Evolutionary conservation across 2,888 invertebrate species (phyloP).

Genomic region (Ptycholaimellus sp.): DNA sequence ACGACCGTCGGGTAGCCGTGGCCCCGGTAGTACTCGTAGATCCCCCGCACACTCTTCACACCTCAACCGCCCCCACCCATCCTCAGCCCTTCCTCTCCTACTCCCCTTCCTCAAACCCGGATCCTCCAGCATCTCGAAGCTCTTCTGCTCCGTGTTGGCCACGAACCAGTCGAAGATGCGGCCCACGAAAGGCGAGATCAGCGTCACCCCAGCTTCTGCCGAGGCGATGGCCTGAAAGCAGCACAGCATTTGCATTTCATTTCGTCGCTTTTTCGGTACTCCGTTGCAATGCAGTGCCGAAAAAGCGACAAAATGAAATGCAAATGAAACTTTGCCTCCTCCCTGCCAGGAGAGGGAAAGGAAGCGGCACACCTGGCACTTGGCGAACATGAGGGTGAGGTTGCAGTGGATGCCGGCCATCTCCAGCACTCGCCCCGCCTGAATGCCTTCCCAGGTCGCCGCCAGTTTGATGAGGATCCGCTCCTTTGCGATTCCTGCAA

Average conservation of each 20-base stretch:
- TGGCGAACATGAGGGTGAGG: slow-evolving; percentile 76
- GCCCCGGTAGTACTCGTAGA: slow-evolving; percentile 97
- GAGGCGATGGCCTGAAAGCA: slow-evolving; percentile 56
- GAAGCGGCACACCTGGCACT: too few relatives aligned
- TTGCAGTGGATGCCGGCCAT: slow-evolving; percentile 88
- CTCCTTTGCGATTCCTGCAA: slow-evolving; percentile 71
- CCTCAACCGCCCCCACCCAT: slow-evolving; percentile 28
- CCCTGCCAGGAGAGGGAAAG: too few relatives aligned
- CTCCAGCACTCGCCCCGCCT: slow-evolving; percentile 60
- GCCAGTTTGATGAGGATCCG: slow-evolving; percentile 87
- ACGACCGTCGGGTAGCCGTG: slow-evolving; percentile 84
- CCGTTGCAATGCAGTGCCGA: too few relatives aligned
- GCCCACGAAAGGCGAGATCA: slow-evolving; percentile 97
- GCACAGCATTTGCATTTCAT: background rate
- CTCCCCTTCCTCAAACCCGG: too few relatives aligned
- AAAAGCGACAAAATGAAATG: too few relatives aligned
- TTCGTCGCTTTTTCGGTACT: too few relatives aligned
- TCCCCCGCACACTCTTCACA: slow-evolving; percentile 68
- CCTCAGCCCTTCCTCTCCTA: background rate
- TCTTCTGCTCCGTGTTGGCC: slow-evolving; percentile 58
- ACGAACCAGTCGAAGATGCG: slow-evolving; percentile 92
- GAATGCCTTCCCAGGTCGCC: slow-evolving; percentile 97
- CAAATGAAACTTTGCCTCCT: too few relatives aligned
- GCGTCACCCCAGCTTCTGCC: slow-evolving; percentile 83
- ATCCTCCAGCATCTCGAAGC: slow-evolving; percentile 59